These are phyloP conservation scores for Chrysina gloriosa DNA, from an alignment of 2,888 invertebrate species.

Conservation along the genomic window DNA sequence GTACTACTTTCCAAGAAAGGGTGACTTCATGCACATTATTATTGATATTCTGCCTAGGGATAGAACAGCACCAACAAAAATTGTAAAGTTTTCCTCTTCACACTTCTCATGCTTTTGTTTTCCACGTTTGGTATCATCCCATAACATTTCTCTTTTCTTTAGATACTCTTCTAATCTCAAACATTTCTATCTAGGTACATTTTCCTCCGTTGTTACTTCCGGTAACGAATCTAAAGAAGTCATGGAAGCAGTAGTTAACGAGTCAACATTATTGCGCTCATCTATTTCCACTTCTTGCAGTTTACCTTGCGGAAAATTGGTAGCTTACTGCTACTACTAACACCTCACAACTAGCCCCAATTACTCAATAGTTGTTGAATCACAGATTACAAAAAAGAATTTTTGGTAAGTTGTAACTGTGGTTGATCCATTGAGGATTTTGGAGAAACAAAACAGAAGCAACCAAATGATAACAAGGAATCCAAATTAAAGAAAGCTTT, in stretches of 20 bases:
- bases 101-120: constrained; percentile 46
- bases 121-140: constrained; percentile 35
- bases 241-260: constrained; percentile 24
- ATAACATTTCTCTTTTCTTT: constrained; percentile 46
- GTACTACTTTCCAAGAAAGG: constrained; percentile 39
- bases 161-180: constrained; percentile 52
- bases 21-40: constrained; percentile 53
- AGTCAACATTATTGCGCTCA: constrained; percentile 29
- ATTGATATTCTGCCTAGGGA: constrained; percentile 56
- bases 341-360: neutral
- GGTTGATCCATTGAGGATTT: constrained; percentile 47
- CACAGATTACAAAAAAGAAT: constrained; percentile 47
- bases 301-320: neutral
- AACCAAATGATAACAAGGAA: too few species aligned
- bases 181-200: constrained; percentile 45
- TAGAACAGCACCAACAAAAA: constrained; percentile 53
- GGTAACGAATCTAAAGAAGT: constrained; percentile 16
- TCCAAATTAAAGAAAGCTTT: too few species aligned
- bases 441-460: too few species aligned
- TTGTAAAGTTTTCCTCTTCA: constrained; percentile 50
- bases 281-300: neutral
- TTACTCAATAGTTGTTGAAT: constrained; percentile 30
- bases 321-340: neutral
- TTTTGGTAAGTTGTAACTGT: constrained; percentile 24
- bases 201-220: constrained; percentile 7